Base-by-base conservation (phyloP, 2,888 invertebrate genomes). In the Dasypolia templi region DNA sequence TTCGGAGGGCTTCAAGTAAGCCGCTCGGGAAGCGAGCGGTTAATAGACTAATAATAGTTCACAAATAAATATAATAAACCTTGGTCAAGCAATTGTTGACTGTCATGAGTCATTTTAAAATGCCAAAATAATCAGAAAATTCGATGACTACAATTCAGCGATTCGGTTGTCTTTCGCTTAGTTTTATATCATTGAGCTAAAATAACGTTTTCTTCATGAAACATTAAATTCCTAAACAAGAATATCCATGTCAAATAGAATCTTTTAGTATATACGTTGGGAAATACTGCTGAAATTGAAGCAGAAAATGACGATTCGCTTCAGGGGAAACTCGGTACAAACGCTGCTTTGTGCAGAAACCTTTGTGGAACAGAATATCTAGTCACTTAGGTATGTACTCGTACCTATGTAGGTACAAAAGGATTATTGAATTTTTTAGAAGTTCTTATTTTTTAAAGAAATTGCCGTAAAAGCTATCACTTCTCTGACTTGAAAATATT, bases 141-240 rank as follows among this genome's bases (percentile, higher is more conserved):
- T 51, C 49, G n/a, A n/a, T n/a, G n/a, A n/a, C n/a, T n/a, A 39
- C 39, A 29, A 53, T 22, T 51, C 51, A 59, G 22, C 1, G 1
- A 51, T 49, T 61, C 22, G 12, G 1, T 17, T 49, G n/a, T 22
- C 29, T 35, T 51, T 39, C 56, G 14, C 62, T n/a, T 59, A 71
- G 46, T 42, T 77, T 51, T 39, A 58, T n/a, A 32, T 32, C 59
- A 35, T 1, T 7, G 29, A 9, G 12, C n/a, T 64, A 53, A 64
- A 22, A 22, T 29, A 17, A 64, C 46, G 7, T 70, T n/a, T 61
- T 46, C 29, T 55, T 55, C 6, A n/a, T 2, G 26, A 17, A 35
- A 58, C 53, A 68, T 61, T 75, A 66, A 74, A 80, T 81, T 81
- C 67, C 26, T 46, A 5, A 17, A 62, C 56, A 55, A 58, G 26